phyloP scores from a whole-genome alignment of 2,797 vertebrate genomes.

The Natrix natrix region DNA sequence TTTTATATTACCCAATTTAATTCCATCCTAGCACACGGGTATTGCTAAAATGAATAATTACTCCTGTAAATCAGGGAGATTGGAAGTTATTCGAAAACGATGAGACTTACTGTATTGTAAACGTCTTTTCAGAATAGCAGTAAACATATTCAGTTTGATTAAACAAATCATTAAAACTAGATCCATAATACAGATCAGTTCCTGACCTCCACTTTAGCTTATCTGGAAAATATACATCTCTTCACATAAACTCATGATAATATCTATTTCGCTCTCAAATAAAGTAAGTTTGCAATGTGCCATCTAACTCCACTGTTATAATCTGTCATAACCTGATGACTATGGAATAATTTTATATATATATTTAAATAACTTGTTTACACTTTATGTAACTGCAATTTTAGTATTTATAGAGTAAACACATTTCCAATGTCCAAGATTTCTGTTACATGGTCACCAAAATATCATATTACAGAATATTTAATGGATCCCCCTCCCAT shows the following conservation, averaged over 20 bases:
- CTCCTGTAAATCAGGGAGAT: conserved; percentile 9
- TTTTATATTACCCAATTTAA: conserved; percentile 20
- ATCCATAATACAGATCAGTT: neutral
- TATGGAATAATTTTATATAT: neutral
- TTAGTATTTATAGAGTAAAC: neutral
- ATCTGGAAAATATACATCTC: conserved; percentile 5
- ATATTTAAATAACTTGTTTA: conserved; percentile 17
- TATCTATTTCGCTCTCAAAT: neutral
- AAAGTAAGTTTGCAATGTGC: neutral
- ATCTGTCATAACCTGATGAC: neutral
- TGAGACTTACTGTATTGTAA: neutral
- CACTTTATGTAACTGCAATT: conserved; percentile 1
- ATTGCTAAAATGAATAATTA: conserved; percentile 25
- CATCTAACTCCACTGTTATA: neutral
- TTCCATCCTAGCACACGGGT: neutral
- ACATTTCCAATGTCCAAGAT: neutral
- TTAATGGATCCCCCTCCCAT: neutral
- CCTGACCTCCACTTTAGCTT: neutral
- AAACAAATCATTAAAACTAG: conserved; percentile 16
- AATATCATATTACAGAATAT: neutral
- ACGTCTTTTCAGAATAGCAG: neutral
- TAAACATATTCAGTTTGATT: neutral
- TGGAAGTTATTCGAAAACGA: neutral
- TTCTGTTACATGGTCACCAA: neutral
- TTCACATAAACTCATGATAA: neutral